Base-by-base conservation (phyloP, 2,888 invertebrate genomes). In the Aricia artaxerxes region DNA sequence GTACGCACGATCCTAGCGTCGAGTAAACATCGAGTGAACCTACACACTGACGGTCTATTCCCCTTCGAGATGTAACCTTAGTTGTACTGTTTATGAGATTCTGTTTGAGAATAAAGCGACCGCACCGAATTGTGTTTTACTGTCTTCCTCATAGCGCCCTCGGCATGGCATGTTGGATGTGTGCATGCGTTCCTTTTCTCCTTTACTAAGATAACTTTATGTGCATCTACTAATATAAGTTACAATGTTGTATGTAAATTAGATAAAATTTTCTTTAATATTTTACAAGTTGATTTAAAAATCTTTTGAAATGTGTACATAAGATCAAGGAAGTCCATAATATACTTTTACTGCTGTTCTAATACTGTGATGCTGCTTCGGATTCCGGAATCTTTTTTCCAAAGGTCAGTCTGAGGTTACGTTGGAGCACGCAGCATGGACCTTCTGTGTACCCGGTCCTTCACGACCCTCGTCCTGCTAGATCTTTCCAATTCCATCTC, bases 91-190 rank as follows among this genome's bases (percentile, higher is more conserved):
- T 85, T 86, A 84, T 85, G 85, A 82, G 82, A 84, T 87, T 88
- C 87, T 90, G 86, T 90, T 91, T 90, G 87, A 89, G 83, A 94
- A 94, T 94, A 94, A 94, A 94, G 89, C 89, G 88, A 90, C 87
- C 88, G 94, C 94, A 94, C 93, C 87, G 89, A 94, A 93, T 88
- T 92, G 94, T 94, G 94, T 94, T 94, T 94, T 94, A 94, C 94
- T 94, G 90, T 91, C 72, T 88, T 87, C 91, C 94, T 82, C 84
- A 88, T 85, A 87, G 86, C 44, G 87, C 87, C 87, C 89, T 90
- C 92, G 88, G 92, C 93, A 92, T 92, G 89, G 93, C 93, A 93
- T 93, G 93, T 93, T 86, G 86, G 84, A 84, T 87, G 86, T 92
- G 89, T 90, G 93, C 93, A 93, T 94, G 93, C 60, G 40, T 60